Percentiles rank a stretch among this genome's conserved stretches.
These are phyloP conservation scores for Pterocles burchelli DNA, from an alignment of 2,113 vertebrate genomes.

Conservation along the genomic window DNA sequence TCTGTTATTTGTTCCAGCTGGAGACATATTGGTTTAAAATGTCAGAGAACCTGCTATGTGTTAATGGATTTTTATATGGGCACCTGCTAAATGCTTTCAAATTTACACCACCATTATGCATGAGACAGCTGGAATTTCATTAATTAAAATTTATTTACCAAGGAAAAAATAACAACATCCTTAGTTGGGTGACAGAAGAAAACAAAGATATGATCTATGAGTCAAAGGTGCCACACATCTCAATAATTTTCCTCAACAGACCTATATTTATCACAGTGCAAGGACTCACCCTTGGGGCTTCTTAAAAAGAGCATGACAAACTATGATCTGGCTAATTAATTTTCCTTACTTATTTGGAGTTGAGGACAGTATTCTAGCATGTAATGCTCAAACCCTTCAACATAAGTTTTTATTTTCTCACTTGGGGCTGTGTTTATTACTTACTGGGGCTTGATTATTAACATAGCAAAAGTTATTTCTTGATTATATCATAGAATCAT, in stretches of 20 bases:
- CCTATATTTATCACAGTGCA: background rate
- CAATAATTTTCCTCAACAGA: conserved; percentile 1
- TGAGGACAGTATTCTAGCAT: background rate
- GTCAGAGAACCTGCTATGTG: background rate
- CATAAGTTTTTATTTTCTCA: background rate
- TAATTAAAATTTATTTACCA: conserved; percentile 62
- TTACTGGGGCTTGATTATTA: background rate
- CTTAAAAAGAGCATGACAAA: background rate
- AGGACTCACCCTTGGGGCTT: background rate
- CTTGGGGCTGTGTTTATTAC: background rate
- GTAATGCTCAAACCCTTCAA: background rate
- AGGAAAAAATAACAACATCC: background rate
- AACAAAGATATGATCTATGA: conserved; percentile 46
- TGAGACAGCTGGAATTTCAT: conserved; percentile 54
- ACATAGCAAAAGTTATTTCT: background rate
- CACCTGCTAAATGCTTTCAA: conserved; percentile 54
- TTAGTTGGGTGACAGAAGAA: conserved; percentile 32
- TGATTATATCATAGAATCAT: background rate
- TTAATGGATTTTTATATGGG: background rate
- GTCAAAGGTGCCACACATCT: background rate
- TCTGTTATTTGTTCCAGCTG: conserved; percentile 7
- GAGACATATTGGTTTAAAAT: conserved; percentile 38
- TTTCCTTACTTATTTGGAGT: background rate
- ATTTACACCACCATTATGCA: background rate
- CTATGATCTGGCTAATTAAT: conserved; percentile 31